A percentile compares a stretch with the other conserved stretches of the same genome.
These are phyloP conservation scores for Mesocentrotus franciscanus DNA, from an alignment of 53 echinoderm and acorn worm species.

Conservation along the genomic window DNA sequence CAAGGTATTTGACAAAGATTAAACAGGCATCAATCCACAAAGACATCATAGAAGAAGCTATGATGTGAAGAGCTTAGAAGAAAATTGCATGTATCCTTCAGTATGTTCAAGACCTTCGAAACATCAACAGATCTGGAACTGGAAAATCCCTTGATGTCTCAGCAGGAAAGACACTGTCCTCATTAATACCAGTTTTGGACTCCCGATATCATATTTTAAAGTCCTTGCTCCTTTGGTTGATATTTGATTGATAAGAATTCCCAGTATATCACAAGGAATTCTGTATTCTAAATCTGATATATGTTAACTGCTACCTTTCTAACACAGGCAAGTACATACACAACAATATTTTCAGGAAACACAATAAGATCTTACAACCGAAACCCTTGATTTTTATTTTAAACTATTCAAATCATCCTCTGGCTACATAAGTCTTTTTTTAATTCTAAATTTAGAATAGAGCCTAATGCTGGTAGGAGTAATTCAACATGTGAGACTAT, in stretches of 20 bases:
- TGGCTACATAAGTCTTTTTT: too few relatives aligned
- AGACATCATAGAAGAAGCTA: background rate
- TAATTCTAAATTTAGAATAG: too few relatives aligned
- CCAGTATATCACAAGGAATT: background rate
- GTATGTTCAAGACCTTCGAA: background rate
- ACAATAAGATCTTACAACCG: background rate
- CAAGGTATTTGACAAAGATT: conserved; percentile 32
- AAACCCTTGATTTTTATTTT: background rate
- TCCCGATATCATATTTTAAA: too few relatives aligned
- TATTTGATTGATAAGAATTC: background rate
- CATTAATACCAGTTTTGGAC: too few relatives aligned
- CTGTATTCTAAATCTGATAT: too few relatives aligned
- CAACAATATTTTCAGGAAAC: too few relatives aligned
- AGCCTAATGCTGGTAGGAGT: too few relatives aligned
- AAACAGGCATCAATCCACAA: conserved; percentile 42
- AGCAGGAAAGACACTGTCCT: too few relatives aligned
- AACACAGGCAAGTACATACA: too few relatives aligned
- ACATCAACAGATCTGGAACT: background rate
- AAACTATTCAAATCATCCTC: background rate
- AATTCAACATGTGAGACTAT: background rate
- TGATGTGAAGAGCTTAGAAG: background rate
- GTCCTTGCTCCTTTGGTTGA: background rate
- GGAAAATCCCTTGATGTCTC: background rate
- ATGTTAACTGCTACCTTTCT: too few relatives aligned
- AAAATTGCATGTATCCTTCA: background rate